Conservation (phyloP, 2,888 invertebrate species). For the Agrochola macilenta region DNA sequence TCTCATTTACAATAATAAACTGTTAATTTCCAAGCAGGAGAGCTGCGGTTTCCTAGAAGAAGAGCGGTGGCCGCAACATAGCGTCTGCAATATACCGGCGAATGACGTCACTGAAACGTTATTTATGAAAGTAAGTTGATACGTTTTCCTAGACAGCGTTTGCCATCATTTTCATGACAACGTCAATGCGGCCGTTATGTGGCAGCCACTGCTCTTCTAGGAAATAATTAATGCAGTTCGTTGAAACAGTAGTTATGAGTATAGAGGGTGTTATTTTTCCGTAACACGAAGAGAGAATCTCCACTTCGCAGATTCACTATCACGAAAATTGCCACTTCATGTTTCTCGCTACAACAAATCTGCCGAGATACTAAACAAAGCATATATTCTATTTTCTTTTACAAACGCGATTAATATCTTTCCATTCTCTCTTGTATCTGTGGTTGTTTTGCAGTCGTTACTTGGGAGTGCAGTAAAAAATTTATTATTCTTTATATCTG, state of each 20-base stretch:
- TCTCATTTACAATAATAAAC: neutral
- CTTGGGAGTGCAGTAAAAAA: neutral
- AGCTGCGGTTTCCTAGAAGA: no score
- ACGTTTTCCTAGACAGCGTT: no score
- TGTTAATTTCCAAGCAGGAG: neutral
- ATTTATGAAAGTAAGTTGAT: no score
- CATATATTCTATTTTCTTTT: constrained; percentile 33
- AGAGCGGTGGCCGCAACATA: no score
- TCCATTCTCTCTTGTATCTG: neutral
- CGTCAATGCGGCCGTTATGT: no score
- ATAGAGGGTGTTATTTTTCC: neutral
- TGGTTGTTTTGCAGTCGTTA: constrained; percentile 10
- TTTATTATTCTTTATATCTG: neutral
- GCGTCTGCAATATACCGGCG: no score
- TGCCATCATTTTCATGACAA: no score
- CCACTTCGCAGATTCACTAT: constrained; percentile 9
- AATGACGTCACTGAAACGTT: no score
- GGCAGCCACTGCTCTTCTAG: no score
- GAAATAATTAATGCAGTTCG: neutral
- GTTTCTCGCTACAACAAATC: constrained; percentile 4
- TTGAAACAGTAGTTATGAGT: neutral
- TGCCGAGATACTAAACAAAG: constrained; percentile 23
- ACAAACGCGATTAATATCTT: constrained; percentile 21
- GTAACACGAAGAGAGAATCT: constrained; percentile 16
- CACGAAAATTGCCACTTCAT: constrained; percentile 16